Conservation (phyloP, 2,113 vertebrate genomes). For the Otocyon megalotis region DNA sequence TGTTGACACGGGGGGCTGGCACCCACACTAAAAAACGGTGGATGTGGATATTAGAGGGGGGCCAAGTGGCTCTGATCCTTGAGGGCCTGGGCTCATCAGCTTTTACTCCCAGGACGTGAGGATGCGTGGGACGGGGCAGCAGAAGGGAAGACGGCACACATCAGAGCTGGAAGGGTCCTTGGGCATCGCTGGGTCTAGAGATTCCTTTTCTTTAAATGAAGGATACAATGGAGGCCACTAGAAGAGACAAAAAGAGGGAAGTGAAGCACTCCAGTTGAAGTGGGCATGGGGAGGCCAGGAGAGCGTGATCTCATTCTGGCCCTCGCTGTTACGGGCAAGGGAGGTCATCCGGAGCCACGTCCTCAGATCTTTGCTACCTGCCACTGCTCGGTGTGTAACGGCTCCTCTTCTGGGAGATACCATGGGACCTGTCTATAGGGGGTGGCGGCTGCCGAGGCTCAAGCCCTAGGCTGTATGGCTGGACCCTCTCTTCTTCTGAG, state of each 20-base stretch:
- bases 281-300: fast-evolving
- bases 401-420: neutral
- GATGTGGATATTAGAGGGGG: neutral
- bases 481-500: neutral
- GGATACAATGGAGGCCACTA: neutral
- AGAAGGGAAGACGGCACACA: neutral
- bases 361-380: too few relatives aligned
- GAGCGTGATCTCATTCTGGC: fast-evolving
- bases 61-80: neutral
- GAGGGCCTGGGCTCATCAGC: neutral
- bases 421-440: neutral
- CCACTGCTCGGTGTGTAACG: neutral
- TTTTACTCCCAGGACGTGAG: neutral
- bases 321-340: neutral
- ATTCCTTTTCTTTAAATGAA: neutral
- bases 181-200: neutral
- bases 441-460: neutral
- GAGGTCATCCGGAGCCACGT: fast-evolving
- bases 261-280: neutral
- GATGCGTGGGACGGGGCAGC: neutral
- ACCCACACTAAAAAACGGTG: neutral
- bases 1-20: neutral
- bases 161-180: neutral
- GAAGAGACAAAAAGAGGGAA: neutral
- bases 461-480: neutral